Evolutionary conservation across 2,797 vertebrate genomes (phyloP).

Genomic region (Intellagama lesueurii): DNA sequence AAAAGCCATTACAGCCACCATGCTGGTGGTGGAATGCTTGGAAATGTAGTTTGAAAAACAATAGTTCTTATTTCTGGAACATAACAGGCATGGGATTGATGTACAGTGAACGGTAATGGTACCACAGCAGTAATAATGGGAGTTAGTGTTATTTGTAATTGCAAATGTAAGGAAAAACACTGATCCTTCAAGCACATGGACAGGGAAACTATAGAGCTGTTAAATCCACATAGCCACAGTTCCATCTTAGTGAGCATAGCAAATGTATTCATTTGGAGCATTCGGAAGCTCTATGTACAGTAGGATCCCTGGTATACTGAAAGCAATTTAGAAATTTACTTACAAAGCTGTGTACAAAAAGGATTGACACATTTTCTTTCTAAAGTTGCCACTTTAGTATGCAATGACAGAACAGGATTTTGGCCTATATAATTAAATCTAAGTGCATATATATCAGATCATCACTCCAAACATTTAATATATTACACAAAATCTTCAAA

Average conservation of each 20-base stretch:
- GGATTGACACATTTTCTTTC: neutral
- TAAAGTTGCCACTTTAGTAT: neutral
- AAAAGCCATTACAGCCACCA: too few species aligned
- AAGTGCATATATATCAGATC: neutral
- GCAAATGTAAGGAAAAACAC: neutral
- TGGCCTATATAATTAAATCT: neutral
- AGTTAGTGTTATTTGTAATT: neutral
- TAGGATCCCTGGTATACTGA: neutral
- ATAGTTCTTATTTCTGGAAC: too few species aligned
- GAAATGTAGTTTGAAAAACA: too few species aligned
- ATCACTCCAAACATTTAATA: neutral
- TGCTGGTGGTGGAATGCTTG: too few species aligned
- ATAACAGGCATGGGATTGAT: neutral
- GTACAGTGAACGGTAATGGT: neutral
- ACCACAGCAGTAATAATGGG: neutral
- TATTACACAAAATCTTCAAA: neutral
- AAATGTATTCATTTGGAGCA: neutral
- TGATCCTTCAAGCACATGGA: neutral
- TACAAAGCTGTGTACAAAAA: neutral
- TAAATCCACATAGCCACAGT: neutral
- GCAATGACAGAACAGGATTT: too few species aligned
- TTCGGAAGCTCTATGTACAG: neutral
- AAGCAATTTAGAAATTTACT: neutral
- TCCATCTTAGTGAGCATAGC: neutral
- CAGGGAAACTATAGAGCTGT: neutral